phyloP scores from a whole-genome alignment of 2,797 vertebrate species.

The Oophaga sylvatica region DNA sequence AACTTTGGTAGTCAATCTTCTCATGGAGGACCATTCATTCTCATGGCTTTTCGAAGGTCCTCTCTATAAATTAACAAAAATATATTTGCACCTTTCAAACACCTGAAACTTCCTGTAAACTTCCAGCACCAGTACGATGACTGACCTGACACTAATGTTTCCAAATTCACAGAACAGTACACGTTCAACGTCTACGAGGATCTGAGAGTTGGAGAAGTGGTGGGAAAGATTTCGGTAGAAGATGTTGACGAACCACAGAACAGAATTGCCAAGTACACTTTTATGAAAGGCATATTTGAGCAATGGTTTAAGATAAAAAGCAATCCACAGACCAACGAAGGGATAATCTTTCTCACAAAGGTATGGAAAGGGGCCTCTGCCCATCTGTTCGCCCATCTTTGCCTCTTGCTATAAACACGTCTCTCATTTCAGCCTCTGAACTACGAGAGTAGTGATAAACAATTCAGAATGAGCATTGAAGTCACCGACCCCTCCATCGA shows the following conservation, averaged over 20 bases:
- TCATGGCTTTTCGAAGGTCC: too few species aligned
- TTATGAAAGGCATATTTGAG: slow-evolving; percentile 71
- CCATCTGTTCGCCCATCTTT: neutral
- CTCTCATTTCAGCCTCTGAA: slow-evolving; percentile 80
- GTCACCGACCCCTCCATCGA: slow-evolving; percentile 77
- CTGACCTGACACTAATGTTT: neutral
- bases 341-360: slow-evolving; percentile 83
- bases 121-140: neutral
- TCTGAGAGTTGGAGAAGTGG: slow-evolving; percentile 72
- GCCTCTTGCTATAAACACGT: neutral
- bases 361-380: slow-evolving; percentile 68
- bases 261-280: slow-evolving; percentile 82
- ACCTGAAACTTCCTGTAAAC: neutral
- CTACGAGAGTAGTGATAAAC: slow-evolving; percentile 75
- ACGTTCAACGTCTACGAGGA: slow-evolving; percentile 82
- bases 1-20: too few species aligned
- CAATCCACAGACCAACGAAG: slow-evolving; percentile 77
- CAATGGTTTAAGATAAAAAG: slow-evolving; percentile 76
- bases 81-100: too few species aligned
- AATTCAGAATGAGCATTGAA: slow-evolving; percentile 78
- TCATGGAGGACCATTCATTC: too few species aligned
- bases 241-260: slow-evolving; percentile 88
- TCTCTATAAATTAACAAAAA: too few species aligned
- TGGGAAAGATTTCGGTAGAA: slow-evolving; percentile 80
- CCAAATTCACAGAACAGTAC: slow-evolving; percentile 73